Conservation (phyloP, 2,113 vertebrate species). For the Boulengeromyrus knoepffleri region DNA sequence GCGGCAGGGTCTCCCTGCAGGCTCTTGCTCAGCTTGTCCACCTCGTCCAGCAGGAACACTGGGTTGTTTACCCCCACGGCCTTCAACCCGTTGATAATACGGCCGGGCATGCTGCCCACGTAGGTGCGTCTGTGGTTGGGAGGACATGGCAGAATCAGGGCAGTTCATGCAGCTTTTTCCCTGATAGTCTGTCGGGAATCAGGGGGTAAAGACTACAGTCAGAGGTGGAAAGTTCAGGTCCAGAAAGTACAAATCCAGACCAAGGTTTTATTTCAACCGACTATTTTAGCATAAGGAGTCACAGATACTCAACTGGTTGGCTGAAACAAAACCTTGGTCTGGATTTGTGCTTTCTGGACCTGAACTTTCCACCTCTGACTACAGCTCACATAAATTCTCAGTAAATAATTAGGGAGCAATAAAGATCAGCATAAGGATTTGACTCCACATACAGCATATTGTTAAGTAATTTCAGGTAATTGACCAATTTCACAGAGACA, state of each 20-base stretch:
- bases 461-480: neutral
- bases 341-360: neutral
- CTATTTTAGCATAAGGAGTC: neutral
- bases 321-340: no score
- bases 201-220: neutral
- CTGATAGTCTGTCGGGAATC: neutral
- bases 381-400: neutral
- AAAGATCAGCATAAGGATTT: neutral
- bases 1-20: constrained; percentile 93
- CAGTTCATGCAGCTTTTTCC: neutral
- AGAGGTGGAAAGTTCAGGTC: neutral
- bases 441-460: neutral
- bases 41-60: constrained; percentile 90
- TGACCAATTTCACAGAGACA: neutral
- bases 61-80: constrained; percentile 89
- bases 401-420: neutral
- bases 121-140: constrained; percentile 74
- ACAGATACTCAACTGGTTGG: no score
- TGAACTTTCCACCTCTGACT: neutral
- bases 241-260: neutral
- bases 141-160: neutral
- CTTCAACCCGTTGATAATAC: constrained; percentile 93
- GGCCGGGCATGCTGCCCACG: constrained; percentile 94
- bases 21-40: constrained; percentile 93
- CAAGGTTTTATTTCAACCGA: neutral